Evolutionary conservation across 2,797 vertebrate genomes (phyloP).

Genomic region (Eleutherodactylus coqui): DNA sequence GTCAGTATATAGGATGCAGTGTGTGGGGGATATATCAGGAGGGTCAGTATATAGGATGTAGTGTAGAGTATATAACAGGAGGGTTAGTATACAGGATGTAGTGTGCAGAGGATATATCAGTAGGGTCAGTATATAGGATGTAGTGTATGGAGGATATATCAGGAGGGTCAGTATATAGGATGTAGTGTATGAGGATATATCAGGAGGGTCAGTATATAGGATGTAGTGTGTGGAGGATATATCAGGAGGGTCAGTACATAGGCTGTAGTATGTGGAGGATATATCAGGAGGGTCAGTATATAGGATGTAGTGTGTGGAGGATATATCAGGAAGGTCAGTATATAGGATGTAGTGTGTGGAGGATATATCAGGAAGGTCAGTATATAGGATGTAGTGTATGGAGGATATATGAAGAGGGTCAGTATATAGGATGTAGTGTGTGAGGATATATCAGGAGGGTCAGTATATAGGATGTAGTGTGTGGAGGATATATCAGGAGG

Average conservation of each 20-base stretch:
- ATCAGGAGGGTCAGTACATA: background rate
- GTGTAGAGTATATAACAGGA: no score
- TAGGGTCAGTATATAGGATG: background rate
- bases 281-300: background rate
- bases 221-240: background rate
- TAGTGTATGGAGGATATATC: background rate
- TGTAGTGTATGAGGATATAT: conserved; percentile 7
- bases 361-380: background rate
- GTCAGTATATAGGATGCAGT: background rate
- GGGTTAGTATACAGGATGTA: background rate
- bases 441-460: background rate
- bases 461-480: background rate
- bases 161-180: background rate
- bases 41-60: no score
- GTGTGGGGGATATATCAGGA: no score
- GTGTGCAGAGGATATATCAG: background rate
- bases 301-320: background rate
- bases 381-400: background rate
- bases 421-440: background rate
- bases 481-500: background rate
- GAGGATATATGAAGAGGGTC: background rate
- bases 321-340: conserved; percentile 3
- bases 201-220: background rate
- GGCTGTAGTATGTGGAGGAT: conserved; percentile 1
- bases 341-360: conserved; percentile 23